Evolutionary conservation across 2,797 vertebrate species (phyloP), one percentile per base, ranked within the genome.

Genomic region (Acanthiza pusilla): DNA sequence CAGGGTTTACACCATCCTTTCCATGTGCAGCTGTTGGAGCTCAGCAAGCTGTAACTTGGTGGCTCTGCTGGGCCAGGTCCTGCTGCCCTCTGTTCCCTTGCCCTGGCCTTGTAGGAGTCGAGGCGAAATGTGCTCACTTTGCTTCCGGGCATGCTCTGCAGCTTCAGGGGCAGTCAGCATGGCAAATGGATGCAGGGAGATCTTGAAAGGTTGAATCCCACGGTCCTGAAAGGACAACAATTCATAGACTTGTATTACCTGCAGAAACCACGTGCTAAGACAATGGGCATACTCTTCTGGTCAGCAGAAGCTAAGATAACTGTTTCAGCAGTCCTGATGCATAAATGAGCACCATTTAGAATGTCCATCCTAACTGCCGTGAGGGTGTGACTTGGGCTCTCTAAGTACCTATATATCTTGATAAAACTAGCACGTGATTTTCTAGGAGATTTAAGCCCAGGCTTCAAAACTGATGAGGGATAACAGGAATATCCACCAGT

Each of bases 91-190:
- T 13, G n/a, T 43, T 7, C 18, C 34, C 36, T 20, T 87, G 45
- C 57, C 21, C 32, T 48, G 27, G 26, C 22, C 26, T 54, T 61
- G 16, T 13, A 43, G 26, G 17, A 50, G 8, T 34, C 55, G 42
- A 40, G 62, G 23, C 81, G 40, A 87, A 74, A 85, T 12, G 42
- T 67, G 72, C 97, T 98, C 83, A 98, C 98, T 98, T 95, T 98
- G 98, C 72, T 98, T 98, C 97, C 67, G 94, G 91, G 97, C 98
- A 73, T 98, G 97, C 30, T 98, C 96, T 54, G 98, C 98, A 16
- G 98, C 98, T 91, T 98, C 98, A 85, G 98, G 98, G 5, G 98
- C 98, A 43, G 97, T 97, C 40, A 99, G 96, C 98, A 99, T 99
- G 77, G 99, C 98, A 76, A 98, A 98, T 13, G 98, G 98, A 85